Base-by-base conservation (phyloP, 1,140 invertebrate genomes). In the Chrysomallon squamiferum region DNA sequence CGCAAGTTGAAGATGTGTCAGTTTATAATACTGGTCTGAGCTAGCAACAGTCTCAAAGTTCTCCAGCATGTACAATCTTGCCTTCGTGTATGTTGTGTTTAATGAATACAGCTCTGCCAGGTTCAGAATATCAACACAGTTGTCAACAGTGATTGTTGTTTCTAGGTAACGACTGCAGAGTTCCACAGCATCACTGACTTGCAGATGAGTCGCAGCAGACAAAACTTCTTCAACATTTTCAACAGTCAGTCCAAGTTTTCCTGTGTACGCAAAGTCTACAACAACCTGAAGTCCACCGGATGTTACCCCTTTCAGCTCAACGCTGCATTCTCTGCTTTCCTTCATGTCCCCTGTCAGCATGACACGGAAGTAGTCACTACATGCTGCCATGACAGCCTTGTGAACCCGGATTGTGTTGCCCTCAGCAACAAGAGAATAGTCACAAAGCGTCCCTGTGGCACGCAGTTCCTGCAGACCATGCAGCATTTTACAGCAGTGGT, bases 361-460 rank as follows among this genome's bases (percentile, higher is more conserved):
- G 65, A 87, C 89, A 82, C 88, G 87, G 82, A 90, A 90, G 73
- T 90, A 90, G 69, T 89, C 87, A 73, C 81, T 83, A 66, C 81
- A 83, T n/a, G 81, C 81, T 15, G 78, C 81, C 81, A 84, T 77
- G 15, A 83, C 81, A 25, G 74, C 76, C 32, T 75, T 72, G 59
- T 84, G 83, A 15, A 83, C 80, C 27, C 71, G 64, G 45, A 82
- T 73, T 25, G 65, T 71, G 33, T 69, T 35, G 32, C 71, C 72
- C 45, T 80, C 78, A 60, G 78, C 80, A 59, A 73, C 65, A 29
- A 82, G 43, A 15, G 71, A 70, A 60, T 80, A 82, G 60, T 82
- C 80, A 72, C 80, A 82, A 2, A 80, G 68, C 32, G 74, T 72
- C 33, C 69, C 71, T 6, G 69, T 69, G 49, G 76, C 72, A 18